Evolutionary conservation across 1,140 invertebrate species (phyloP), one percentile per base, ranked within the genome.

Genomic region (Hydropsyche tenuis): DNA sequence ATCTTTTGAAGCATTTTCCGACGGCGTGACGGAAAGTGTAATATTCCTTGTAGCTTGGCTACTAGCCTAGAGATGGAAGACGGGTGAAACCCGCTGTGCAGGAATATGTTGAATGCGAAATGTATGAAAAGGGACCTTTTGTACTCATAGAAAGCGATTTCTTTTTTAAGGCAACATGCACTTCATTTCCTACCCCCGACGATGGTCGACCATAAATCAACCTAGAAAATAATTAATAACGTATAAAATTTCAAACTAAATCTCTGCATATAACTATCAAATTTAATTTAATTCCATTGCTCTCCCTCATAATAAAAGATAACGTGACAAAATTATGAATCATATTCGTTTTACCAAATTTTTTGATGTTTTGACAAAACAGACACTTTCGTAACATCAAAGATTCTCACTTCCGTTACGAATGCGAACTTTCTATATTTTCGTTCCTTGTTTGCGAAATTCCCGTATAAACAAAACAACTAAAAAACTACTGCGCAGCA

Each of bases 41-140:
- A 70, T 70, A 70, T 56, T 70, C 68, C 30, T 45, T 70, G 46
- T 70, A 70, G 16, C 7, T 23, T 12, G 46, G 46, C n/a, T 16
- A 14, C 48, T 16, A 51, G 48, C n/a, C n/a, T 5, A 3, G 48
- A 22, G 48, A 22, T 14, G 23, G 43, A 20, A 43, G 30, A 65
- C 0, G 43, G 45, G 27, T n/a, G 14, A 70, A 70, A 56, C 66
- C 53, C 16, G 27, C 43, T 56, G 48, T 45, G 48, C 48, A 46
- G 68, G 68, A 56, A 70, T 70, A 70, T 70, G 68, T 30, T 70
- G 68, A 70, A 70, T 56, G 25, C 68, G 68, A 60, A 56, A 70
- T 70, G 51, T 70, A 56, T 70, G 68, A 70, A 65, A 70, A 68
- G 46, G 9, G 51, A 70, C 48, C 68, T 70, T 56, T 70, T 70